These are phyloP conservation scores for Austrolebias charrua DNA, from an alignment of 2,797 vertebrate species.

Conservation along the genomic window DNA sequence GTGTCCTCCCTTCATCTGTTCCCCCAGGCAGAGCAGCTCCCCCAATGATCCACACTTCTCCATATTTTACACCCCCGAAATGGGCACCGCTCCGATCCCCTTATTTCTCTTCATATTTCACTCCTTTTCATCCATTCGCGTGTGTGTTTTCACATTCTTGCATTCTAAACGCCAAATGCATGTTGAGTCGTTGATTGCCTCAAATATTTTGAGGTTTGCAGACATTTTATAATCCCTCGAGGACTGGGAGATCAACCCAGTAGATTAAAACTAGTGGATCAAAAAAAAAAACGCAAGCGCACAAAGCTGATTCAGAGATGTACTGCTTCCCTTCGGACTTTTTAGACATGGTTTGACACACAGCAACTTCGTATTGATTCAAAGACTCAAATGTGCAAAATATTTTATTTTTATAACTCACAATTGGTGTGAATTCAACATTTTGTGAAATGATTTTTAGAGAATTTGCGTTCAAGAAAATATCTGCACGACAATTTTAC, in stretches of 20 bases:
- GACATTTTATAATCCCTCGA: constrained; percentile 75
- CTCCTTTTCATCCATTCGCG: constrained; percentile 78
- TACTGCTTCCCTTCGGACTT: constrained; percentile 42
- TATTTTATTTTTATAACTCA: constrained; percentile 29
- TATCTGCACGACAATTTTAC: constrained; percentile 43
- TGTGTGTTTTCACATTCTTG: constrained; percentile 79
- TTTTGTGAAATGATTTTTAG: constrained; percentile 44
- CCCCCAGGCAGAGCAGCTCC: constrained; percentile 81
- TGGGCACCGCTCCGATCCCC: constrained; percentile 80
- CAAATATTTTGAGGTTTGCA: constrained; percentile 78
- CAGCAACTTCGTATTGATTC: constrained; percentile 52
- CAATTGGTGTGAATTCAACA: constrained; percentile 23
- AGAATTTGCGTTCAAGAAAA: constrained; percentile 23
- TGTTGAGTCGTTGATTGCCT: constrained; percentile 80
- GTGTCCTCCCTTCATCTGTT: constrained; percentile 81
- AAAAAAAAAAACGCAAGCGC: constrained; percentile 52
- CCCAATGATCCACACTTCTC: constrained; percentile 82
- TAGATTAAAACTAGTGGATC: constrained; percentile 76
- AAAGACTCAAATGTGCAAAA: constrained; percentile 52
- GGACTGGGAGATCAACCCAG: constrained; percentile 73
- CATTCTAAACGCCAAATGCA: constrained; percentile 76
- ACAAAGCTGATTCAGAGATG: constrained; percentile 54
- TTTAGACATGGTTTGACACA: constrained; percentile 28
- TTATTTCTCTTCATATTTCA: constrained; percentile 78
- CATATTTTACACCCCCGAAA: constrained; percentile 83